Base-by-base conservation (phyloP, 2,888 invertebrate species). In the Zaprionus obscuricornis region DNA sequence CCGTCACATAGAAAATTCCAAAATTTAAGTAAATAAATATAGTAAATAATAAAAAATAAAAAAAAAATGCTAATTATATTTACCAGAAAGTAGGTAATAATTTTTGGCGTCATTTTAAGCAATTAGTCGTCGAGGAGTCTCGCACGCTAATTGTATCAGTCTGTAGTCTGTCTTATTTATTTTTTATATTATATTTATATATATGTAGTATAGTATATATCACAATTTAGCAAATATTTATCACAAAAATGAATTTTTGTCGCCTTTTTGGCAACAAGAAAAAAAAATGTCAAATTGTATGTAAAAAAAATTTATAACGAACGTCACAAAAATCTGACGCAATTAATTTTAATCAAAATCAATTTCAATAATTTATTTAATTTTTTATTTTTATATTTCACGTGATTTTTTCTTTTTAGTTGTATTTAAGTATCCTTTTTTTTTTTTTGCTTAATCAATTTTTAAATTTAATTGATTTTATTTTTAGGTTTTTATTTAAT, bases 21-120 rank as follows among this genome's bases (percentile, higher is more conserved):
- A n/a, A n/a, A n/a, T n/a, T n/a, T n/a, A n/a, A n/a, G n/a, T n/a
- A n/a, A n/a, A n/a, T n/a, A n/a, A n/a, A n/a, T n/a, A n/a, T n/a
- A n/a, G n/a, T n/a, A n/a, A n/a, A n/a, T n/a, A n/a, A n/a, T n/a
- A n/a, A n/a, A n/a, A n/a, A n/a, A n/a, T n/a, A n/a, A n/a, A n/a
- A n/a, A n/a, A n/a, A n/a, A n/a, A n/a, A n/a, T n/a, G n/a, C n/a
- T 5, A 33, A 31, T 17, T 11, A 47, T 55, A 42, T 39, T 79
- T 89, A 88, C 89, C 89, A 89, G 75, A 66, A 88, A 83, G 63
- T 87, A 88, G 34, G 84, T 85, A 16, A 88, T 81, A 45, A 89
- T 84, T 78, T 87, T 79, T 13, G 88, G 88, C 55, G 89, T 74
- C 89, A 88, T 88, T 71, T 58, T 60, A 29, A 5, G 24, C 20